Base-by-base conservation (phyloP, 2,888 invertebrate species). In the Chrysodeixis includens region DNA sequence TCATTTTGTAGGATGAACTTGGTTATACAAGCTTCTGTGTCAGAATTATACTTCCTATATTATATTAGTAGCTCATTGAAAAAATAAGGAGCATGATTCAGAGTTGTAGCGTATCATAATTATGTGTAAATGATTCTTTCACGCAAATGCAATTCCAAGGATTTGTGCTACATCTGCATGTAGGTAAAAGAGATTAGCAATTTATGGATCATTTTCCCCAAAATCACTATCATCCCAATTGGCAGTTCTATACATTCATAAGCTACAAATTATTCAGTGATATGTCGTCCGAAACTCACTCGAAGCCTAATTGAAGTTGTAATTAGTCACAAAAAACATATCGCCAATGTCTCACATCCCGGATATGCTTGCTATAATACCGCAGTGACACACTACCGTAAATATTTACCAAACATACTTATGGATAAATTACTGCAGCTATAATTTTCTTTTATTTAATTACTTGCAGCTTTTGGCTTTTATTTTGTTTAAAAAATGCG, bases 241-340 rank as follows among this genome's bases (percentile, higher is more conserved):
- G 78, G 8, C 73, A 12, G 0, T 12, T 80, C 81, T 81, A 75
- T 46, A 55, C 12, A 0, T 71, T 76, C 59, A 10, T 9, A 69
- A 4, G 30, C 14, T 52, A 30, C 51, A 8, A 55, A 18, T 40
- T 52, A 68, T 72, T 69, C 61, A 70, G 40, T 54, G 51, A 62
- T 56, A 75, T 56, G 63, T 69, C 62, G 69, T 75, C 71, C 79
- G 69, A 77, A 82, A 78, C 80, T 69, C 73, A 68, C 68, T 60
- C 54, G 66, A 66, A 73, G 71, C 81, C 76, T 87, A 87, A 87
- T 87, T 87, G 81, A 78, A 68, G 73, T 57, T 55, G 65, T 82
- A 85, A 88, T 88, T 86, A 83, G 77, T 78, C 70, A 79, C 63
- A 49, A 77, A 84, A 85, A 83, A 86, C 82, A 65, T 84, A 85